These are phyloP conservation scores for Macrosiphum euphorbiae DNA, from an alignment of 2,888 invertebrate genomes.

Conservation along the genomic window DNA sequence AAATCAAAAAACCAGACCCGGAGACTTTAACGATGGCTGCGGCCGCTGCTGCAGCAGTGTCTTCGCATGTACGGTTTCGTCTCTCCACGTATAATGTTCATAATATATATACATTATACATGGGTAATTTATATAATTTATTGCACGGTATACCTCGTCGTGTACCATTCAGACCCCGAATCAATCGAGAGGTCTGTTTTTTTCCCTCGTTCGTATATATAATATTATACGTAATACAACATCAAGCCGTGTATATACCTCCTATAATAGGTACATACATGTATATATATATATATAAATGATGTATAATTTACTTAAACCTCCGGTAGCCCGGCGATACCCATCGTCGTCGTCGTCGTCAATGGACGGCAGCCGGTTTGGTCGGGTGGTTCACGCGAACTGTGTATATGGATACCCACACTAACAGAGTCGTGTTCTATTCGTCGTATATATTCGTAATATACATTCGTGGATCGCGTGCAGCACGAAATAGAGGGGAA, in stretches of 20 bases:
- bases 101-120: background rate
- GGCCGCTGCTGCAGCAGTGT: background rate
- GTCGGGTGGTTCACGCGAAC: conserved; percentile 24
- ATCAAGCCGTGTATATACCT: background rate
- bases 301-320: background rate
- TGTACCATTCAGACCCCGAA: conserved; percentile 36
- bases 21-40: conserved; percentile 48
- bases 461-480: conserved; percentile 47
- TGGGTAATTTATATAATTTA: conserved; percentile 29
- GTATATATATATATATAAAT: background rate
- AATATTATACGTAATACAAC: background rate
- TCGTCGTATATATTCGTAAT: conserved; percentile 26
- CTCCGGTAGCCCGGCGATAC: conserved; percentile 32
- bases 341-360: conserved; percentile 24
- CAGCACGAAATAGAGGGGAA: conserved; percentile 41
- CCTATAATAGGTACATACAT: background rate
- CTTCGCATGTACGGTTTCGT: background rate
- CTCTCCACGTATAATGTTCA: background rate
- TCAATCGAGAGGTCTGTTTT: conserved; percentile 36
- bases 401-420: background rate
- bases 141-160: background rate
- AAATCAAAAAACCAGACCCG: conserved; percentile 19
- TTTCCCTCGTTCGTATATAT: background rate
- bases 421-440: background rate
- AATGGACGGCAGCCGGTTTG: conserved; percentile 39